Evolutionary conservation across 2,113 vertebrate species (phyloP).

Genomic region (Picathartes gymnocephalus): DNA sequence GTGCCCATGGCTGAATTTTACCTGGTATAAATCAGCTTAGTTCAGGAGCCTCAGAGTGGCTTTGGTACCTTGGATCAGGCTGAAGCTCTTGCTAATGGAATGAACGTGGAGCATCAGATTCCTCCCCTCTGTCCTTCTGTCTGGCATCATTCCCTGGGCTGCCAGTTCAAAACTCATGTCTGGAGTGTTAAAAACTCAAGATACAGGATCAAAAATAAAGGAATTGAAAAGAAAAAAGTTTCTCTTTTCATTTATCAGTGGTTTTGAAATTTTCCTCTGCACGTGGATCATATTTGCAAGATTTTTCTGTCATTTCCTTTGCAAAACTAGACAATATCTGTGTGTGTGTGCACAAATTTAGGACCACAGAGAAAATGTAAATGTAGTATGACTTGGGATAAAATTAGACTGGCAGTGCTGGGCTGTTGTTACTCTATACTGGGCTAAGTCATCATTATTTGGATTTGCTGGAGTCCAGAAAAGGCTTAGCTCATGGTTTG

Average conservation of each 20-base stretch:
- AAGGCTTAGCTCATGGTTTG: constrained; percentile 15
- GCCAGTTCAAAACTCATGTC: not conserved
- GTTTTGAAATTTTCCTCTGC: not conserved
- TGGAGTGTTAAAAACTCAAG: not conserved
- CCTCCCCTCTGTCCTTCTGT: not conserved
- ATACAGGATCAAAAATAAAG: not conserved
- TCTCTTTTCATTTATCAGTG: not conserved
- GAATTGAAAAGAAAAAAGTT: not conserved
- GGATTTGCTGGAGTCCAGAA: constrained; percentile 14
- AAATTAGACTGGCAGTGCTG: not conserved
- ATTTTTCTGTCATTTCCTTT: not conserved
- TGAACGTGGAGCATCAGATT: fast-evolving
- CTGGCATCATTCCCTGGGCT: not conserved
- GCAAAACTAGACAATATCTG: not conserved
- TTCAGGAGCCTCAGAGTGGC: not conserved
- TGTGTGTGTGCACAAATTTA: not conserved
- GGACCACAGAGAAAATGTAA: not conserved
- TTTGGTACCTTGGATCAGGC: not conserved
- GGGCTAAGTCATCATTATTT: constrained; percentile 5
- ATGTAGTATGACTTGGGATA: not conserved
- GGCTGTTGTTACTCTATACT: not conserved
- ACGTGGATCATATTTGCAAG: not conserved
- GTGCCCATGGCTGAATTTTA: not conserved
- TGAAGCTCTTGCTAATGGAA: not conserved
- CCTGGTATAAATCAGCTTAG: not conserved